These are phyloP conservation scores for Chymomyza procnemis DNA, from an alignment of 2,888 invertebrate species.

Conservation along the genomic window DNA sequence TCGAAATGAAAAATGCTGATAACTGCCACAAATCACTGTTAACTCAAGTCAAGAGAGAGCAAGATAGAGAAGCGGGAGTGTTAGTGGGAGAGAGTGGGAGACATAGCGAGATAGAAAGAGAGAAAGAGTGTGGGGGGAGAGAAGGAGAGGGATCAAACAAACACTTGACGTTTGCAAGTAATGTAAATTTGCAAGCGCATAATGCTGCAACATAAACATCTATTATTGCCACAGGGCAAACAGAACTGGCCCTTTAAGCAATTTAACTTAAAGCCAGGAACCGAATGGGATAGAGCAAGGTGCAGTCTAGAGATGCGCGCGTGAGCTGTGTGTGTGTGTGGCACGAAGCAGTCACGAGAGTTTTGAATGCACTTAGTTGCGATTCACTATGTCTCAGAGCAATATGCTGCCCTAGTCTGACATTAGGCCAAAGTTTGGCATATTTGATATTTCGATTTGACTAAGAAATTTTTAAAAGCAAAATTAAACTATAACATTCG, in stretches of 20 bases:
- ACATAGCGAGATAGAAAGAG: conserved; percentile 8
- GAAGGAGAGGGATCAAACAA: conserved; percentile 10
- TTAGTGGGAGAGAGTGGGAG: conserved; percentile 7
- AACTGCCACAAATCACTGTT: conserved; percentile 62
- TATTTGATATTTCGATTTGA: too few species aligned
- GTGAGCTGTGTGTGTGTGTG: too few species aligned
- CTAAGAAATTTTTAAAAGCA: too few species aligned
- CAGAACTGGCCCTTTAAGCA: neutral
- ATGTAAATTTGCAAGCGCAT: neutral
- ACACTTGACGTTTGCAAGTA: conserved; percentile 36
- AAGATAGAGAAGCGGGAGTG: too few species aligned
- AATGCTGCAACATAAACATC: neutral
- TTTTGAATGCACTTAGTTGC: too few species aligned
- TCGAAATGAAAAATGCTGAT: conserved; percentile 66
- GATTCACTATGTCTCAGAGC: too few species aligned
- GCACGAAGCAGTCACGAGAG: too few species aligned
- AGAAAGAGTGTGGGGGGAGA: neutral
- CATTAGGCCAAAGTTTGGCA: too few species aligned
- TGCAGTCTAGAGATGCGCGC: neutral
- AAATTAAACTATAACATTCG: too few species aligned
- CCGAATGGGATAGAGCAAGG: neutral
- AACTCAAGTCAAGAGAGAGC: neutral
- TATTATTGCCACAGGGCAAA: neutral
- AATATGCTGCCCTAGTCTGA: too few species aligned
- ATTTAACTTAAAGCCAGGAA: neutral